Percentiles rank a stretch among this genome's conserved stretches.
These are phyloP conservation scores for Halichondria panicea DNA, from an alignment of 37 sponge, comb jelly and placozoan species.

Conservation along the genomic window DNA sequence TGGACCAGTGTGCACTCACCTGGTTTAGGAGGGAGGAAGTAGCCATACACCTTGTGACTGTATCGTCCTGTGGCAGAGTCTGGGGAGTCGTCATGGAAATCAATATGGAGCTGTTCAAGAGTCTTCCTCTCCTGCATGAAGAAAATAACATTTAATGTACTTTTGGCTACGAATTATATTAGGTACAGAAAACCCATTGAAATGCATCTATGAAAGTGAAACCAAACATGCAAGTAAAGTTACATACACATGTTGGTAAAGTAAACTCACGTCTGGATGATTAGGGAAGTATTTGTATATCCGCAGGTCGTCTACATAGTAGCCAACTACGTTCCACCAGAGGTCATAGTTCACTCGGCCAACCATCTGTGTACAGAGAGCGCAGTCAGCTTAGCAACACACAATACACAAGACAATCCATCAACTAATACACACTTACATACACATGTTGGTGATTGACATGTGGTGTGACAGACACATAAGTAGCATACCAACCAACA, in stretches of 20 bases:
- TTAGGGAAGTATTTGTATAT: slow-evolving; percentile 42
- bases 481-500: too few species aligned
- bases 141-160: neutral
- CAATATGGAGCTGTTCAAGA: neutral
- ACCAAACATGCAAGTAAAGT: too few species aligned
- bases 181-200: too few species aligned
- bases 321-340: slow-evolving; percentile 38
- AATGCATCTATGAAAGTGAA: too few species aligned
- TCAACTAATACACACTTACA: too few species aligned
- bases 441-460: too few species aligned
- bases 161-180: too few species aligned
- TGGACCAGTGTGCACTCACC: slow-evolving; percentile 43
- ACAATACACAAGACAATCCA: too few species aligned
- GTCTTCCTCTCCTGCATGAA: slow-evolving; percentile 18
- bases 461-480: too few species aligned
- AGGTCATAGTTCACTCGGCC: slow-evolving; percentile 57
- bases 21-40: slow-evolving; percentile 31
- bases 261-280: slow-evolving; percentile 32
- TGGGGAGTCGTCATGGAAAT: slow-evolving; percentile 11
- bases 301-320: slow-evolving; percentile 59
- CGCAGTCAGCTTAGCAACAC: too few species aligned
- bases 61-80: slow-evolving; percentile 14
- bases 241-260: neutral
- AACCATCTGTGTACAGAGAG: slow-evolving; percentile 38
- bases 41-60: slow-evolving; percentile 63